Percentiles rank a stretch among this genome's conserved stretches.
These are phyloP conservation scores for Drosophila dives DNA, from an alignment of 2,888 invertebrate genomes.

Conservation along the genomic window DNA sequence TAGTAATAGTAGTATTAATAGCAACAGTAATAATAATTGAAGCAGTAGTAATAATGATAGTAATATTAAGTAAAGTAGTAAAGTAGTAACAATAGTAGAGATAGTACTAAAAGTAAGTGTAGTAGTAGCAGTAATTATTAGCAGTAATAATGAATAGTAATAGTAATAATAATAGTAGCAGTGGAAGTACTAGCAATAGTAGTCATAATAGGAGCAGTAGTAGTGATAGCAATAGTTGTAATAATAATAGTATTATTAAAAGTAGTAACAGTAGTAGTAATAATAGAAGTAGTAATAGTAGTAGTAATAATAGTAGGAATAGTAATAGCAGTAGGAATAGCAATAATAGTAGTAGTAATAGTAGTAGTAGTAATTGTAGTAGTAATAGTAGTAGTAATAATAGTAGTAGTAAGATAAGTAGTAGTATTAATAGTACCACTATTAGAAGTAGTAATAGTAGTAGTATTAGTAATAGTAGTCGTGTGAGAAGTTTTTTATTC, in stretches of 20 bases:
- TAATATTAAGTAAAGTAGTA: too few relatives aligned
- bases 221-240: not conserved
- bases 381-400: not conserved
- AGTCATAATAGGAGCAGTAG: not conserved
- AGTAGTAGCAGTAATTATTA: too few relatives aligned
- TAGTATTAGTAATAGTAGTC: not conserved
- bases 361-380: not conserved
- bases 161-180: not conserved
- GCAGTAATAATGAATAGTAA: not conserved
- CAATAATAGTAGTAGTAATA: not conserved
- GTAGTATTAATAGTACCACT: not conserved
- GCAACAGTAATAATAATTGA: too few relatives aligned
- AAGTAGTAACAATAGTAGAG: not conserved
- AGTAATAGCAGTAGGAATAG: not conserved
- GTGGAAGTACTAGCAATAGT: too few relatives aligned
- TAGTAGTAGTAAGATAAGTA: rapidly evolving
- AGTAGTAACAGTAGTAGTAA: rapidly evolving
- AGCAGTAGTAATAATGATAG: not conserved
- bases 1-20: not conserved
- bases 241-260: too few relatives aligned
- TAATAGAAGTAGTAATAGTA: not conserved
- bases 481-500: not conserved
- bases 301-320: not conserved
- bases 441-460: too few relatives aligned
- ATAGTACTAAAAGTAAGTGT: too few relatives aligned